These are phyloP conservation scores for Gambelia wislizenii DNA, from an alignment of 2,797 vertebrate species.

Conservation along the genomic window DNA sequence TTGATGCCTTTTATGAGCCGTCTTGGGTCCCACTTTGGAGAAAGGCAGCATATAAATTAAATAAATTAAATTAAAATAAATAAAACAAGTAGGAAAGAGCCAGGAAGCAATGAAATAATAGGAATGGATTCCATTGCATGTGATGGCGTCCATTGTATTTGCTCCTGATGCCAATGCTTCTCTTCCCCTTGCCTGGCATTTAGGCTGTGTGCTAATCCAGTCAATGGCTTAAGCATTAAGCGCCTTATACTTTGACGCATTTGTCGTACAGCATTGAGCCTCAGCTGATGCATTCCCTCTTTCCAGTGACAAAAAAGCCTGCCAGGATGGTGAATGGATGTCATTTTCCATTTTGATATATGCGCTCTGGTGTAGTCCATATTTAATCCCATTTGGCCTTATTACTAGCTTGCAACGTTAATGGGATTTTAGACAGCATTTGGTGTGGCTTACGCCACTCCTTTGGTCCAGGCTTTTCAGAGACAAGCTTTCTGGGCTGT, in stretches of 20 bases:
- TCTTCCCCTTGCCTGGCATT: neutral
- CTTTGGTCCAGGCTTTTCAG: neutral
- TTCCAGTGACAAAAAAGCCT: neutral
- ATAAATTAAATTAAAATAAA: too few species aligned
- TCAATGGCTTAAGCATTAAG: neutral
- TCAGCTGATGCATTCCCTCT: accelerated
- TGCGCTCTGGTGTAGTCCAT: neutral
- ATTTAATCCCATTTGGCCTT: neutral
- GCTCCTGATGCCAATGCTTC: neutral
- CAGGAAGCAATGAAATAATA: too few species aligned
- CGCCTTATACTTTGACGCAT: accelerated
- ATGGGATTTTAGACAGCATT: neutral
- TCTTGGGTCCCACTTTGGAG: too few species aligned
- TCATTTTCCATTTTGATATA: neutral
- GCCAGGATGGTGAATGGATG: neutral
- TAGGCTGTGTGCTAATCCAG: neutral
- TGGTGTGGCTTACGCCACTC: accelerated
- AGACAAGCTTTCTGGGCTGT: neutral
- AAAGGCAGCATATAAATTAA: too few species aligned
- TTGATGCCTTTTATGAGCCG: too few species aligned
- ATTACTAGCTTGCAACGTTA: neutral
- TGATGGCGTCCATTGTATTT: neutral
- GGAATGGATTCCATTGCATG: neutral
- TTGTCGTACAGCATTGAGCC: neutral
- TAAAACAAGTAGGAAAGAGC: neutral